Percentiles rank a stretch among this genome's conserved stretches.
These are phyloP conservation scores for Gastrophysa polygoni DNA, from an alignment of 2,888 invertebrate species.

Conservation along the genomic window DNA sequence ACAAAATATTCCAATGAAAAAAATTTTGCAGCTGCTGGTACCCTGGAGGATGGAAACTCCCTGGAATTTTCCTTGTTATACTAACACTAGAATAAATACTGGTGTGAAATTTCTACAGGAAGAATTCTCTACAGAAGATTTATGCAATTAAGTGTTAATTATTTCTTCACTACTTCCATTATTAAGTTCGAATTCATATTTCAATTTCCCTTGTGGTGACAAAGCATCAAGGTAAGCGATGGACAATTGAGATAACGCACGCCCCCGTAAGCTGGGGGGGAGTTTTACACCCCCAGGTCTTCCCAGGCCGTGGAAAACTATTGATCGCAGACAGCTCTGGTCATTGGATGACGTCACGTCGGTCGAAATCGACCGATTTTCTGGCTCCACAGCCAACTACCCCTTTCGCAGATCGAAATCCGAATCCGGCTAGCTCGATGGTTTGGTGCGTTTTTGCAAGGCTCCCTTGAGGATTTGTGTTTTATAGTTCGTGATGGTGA, in stretches of 20 bases:
- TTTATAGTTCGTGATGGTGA: constrained; percentile 9
- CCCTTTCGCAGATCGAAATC: constrained; percentile 42
- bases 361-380: constrained; percentile 54
- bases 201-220: constrained; percentile 29
- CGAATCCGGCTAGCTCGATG: constrained; percentile 31
- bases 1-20: too few relatives aligned
- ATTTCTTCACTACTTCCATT: too few relatives aligned
- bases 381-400: constrained; percentile 37
- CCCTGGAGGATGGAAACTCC: too few relatives aligned
- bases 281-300: constrained; percentile 22
- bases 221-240: constrained; percentile 22
- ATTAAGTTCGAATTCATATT: too few relatives aligned
- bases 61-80: too few relatives aligned
- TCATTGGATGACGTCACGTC: constrained; percentile 56
- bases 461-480: constrained; percentile 18
- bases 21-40: too few relatives aligned
- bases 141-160: too few relatives aligned
- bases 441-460: constrained; percentile 19
- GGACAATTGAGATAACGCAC: constrained; percentile 32
- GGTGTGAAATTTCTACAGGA: too few relatives aligned
- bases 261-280: constrained; percentile 30
- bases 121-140: too few relatives aligned
- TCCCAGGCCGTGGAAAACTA: constrained; percentile 50
- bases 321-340: constrained; percentile 53
- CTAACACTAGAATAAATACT: too few relatives aligned